Conservation (phyloP, 1,140 invertebrate species). For the Drosophila lacertosa region DNA sequence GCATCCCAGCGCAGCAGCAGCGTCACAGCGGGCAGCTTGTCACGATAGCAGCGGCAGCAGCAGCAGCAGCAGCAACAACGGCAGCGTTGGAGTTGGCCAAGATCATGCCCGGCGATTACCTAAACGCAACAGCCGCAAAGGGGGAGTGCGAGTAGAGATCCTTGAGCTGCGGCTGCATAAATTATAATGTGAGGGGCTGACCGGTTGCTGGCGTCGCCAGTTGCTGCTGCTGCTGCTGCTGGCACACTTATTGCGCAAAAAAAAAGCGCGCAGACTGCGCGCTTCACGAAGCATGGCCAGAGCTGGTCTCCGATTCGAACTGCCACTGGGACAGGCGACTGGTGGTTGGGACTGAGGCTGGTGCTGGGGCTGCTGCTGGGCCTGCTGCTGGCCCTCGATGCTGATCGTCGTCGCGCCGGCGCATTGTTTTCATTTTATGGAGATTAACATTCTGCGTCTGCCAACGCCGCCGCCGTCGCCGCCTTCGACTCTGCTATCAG, state of each 20-base stretch:
- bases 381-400: conserved; percentile 17
- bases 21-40: conserved; percentile 76
- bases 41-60: conserved; percentile 45
- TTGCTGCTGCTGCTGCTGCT: conserved; percentile 50
- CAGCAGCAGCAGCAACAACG: conserved; percentile 26
- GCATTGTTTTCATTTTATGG: conserved; percentile 83
- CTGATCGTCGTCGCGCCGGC: conserved; percentile 63
- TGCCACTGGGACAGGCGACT: conserved; percentile 29
- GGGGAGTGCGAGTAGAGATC: conserved; percentile 46
- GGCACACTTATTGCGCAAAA: conserved; percentile 82
- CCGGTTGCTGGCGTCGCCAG: conserved; percentile 58
- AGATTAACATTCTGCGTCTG: conserved; percentile 79
- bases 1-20: conserved; percentile 38
- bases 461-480: conserved; percentile 19
- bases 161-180: conserved; percentile 78
- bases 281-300: conserved; percentile 78
- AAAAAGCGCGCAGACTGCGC: conserved; percentile 60
- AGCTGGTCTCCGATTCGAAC: conserved; percentile 45
- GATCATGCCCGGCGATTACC: conserved; percentile 80
- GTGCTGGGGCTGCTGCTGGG: not conserved
- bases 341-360: not conserved
- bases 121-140: conserved; percentile 63
- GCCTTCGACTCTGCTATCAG: conserved; percentile 65
- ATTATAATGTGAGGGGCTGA: conserved; percentile 71
- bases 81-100: conserved; percentile 46